A percentile compares a stretch with the other conserved stretches of the same genome.
Evolutionary conservation across 2,113 vertebrate species (phyloP).

Genomic region (Burhinus oedicnemus): DNA sequence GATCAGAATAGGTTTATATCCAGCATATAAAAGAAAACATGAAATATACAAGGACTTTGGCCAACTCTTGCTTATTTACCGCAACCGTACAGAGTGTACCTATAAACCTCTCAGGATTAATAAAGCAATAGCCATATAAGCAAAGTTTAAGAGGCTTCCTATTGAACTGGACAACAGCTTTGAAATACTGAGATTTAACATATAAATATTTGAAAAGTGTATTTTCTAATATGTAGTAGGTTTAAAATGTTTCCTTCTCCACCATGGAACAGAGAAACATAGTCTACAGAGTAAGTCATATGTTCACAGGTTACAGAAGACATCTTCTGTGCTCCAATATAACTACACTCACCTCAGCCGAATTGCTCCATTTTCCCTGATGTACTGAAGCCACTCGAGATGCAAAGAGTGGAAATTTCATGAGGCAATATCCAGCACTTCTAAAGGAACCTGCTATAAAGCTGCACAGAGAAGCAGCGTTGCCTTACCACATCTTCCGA

Average conservation of each 20-base stretch:
- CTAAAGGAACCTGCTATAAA: background rate
- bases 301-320: background rate
- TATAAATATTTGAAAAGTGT: background rate
- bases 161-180: background rate
- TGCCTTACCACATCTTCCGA: background rate
- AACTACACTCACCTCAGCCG: background rate
- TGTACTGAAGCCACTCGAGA: background rate
- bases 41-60: background rate
- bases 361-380: background rate
- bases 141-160: background rate
- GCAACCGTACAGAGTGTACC: background rate
- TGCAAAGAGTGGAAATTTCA: background rate
- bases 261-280: background rate
- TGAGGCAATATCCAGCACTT: background rate
- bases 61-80: background rate
- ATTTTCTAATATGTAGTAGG: background rate
- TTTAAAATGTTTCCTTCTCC: background rate
- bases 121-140: background rate
- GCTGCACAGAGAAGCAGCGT: background rate
- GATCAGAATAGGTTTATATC: background rate
- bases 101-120: background rate
- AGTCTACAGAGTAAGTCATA: background rate
- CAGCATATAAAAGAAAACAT: background rate
- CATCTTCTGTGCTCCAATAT: background rate
- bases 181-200: background rate